Evolutionary conservation across 2,888 invertebrate genomes (phyloP), one percentile per base, ranked within the genome.

Genomic region (Xestia rhomboidea): DNA sequence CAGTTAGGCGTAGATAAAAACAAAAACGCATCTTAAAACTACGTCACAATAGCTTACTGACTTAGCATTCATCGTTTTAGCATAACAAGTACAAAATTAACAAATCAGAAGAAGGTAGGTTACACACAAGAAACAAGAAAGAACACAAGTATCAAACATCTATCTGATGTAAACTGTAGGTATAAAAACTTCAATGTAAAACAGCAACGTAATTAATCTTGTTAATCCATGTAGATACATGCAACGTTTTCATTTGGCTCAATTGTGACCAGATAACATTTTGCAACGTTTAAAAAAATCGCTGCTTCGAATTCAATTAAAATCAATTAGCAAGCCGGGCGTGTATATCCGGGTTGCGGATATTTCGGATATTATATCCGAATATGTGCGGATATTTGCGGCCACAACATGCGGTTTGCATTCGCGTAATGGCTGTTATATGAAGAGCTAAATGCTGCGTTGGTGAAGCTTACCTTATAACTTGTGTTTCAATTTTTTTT

Each of bases 311-410:
- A 71, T 81, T 54, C n/a, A 70, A 81, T 77, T 75, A 54, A 73
- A 77, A 81, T 81, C 81, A 84, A 84, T 84, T 81, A 68, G 69
- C 69, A n/a, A 62, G 60, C 57, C 51, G 60, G 13, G 10, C 41
- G 60, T 63, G 60, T 71, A 49, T 51, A 62, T 60, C 18, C 44
- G 18, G 54, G 69, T 30, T 57, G 76, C 73, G 80, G 73, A 68
- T 84, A 80, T 74, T 78, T 80, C 46, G 76, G 68, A 76, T 38
- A 82, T 67, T 24, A 78, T 67, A 21, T 72, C 46, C 60, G 77
- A 38, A 71, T 72, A 64, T 49, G 1, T 34, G 34, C 74, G 70
- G 80, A 72, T 83, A 77, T 77, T 70, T 81, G 77, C 67, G 68
- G 77, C 63, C 63, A 49, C 81, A 73, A 72, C 54, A 68, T 74